Evolutionary conservation across 2,797 vertebrate genomes (phyloP).

Genomic region (Macroramphosus scolopax): DNA sequence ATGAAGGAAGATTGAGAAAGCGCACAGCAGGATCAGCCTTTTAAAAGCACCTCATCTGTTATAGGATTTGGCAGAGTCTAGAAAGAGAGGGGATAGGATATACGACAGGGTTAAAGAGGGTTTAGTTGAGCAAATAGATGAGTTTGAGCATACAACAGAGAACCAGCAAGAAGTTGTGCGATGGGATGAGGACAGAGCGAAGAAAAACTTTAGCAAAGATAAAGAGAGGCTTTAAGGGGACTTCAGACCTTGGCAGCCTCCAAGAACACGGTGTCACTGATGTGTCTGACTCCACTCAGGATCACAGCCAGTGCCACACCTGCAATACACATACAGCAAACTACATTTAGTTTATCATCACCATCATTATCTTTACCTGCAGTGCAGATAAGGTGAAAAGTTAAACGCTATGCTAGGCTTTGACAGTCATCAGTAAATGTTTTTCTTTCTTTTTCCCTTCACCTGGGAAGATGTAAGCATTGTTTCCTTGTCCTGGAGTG

Average conservation of each 20-base stretch:
- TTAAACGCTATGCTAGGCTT: too few species aligned
- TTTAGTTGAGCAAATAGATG: slow-evolving; percentile 8
- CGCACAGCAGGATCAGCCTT: slow-evolving; percentile 35
- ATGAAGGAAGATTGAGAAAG: slow-evolving; percentile 21
- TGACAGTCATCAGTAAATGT: too few species aligned
- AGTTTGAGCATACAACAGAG: slow-evolving; percentile 19
- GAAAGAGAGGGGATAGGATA: slow-evolving; percentile 49
- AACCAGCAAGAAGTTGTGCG: slow-evolving; percentile 13
- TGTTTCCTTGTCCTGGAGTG: slow-evolving; percentile 95
- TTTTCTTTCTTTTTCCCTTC: not conserved
- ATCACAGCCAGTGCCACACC: slow-evolving; percentile 94
- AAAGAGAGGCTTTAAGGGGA: slow-evolving; percentile 2
- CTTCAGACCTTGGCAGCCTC: slow-evolving; percentile 91
- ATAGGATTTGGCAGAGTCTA: slow-evolving; percentile 39
- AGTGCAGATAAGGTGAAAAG: not conserved
- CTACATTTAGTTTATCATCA: not conserved
- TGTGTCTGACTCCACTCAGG: slow-evolving; percentile 92
- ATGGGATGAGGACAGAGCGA: not conserved
- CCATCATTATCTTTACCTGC: not conserved
- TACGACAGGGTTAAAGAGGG: slow-evolving; percentile 29
- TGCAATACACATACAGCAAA: slow-evolving; percentile 46
- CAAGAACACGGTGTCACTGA: slow-evolving; percentile 92
- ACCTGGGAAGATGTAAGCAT: slow-evolving; percentile 98
- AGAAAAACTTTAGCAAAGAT: slow-evolving; percentile 10
- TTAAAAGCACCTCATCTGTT: slow-evolving; percentile 48